phyloP scores from a whole-genome alignment of 2,113 vertebrate genomes.

The Dicaeum eximium region DNA sequence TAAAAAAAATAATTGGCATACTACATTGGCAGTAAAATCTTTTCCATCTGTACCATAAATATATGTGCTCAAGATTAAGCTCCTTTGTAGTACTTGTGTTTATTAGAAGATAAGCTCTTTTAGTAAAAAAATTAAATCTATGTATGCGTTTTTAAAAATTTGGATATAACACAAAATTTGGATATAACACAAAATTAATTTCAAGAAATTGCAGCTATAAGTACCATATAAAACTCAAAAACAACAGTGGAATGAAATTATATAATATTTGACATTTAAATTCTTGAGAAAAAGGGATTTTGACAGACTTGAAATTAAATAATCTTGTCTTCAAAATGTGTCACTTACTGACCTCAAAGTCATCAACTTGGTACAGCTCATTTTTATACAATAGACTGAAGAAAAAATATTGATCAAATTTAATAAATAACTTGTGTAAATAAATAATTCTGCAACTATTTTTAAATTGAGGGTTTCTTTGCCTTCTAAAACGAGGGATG shows the following conservation, averaged over 20 bases:
- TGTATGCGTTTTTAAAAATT: not conserved
- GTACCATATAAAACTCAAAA: not conserved
- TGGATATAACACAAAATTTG: not conserved
- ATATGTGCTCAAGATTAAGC: not conserved
- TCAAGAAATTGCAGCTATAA: not conserved
- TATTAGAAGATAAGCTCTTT: not conserved
- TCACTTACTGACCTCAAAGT: not conserved
- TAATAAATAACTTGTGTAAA: not conserved
- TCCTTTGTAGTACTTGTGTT: not conserved
- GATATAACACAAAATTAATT: not conserved
- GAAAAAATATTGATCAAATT: not conserved
- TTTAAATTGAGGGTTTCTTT: not conserved
- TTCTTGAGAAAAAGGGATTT: not conserved
- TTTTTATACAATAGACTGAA: not conserved
- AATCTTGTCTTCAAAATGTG: not conserved
- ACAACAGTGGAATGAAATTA: not conserved
- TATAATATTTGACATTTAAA: not conserved
- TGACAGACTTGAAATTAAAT: not conserved
- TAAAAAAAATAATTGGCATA: not conserved
- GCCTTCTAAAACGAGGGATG: not conserved
- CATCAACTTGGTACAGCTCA: not conserved
- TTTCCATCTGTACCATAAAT: not conserved
- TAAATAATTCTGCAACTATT: not conserved
- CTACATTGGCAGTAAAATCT: not conserved
- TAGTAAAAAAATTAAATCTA: not conserved